Percentiles rank a stretch among this genome's conserved stretches.
Evolutionary conservation across 2,797 vertebrate species (phyloP).

Genomic region (Cyprinodon diabolis): DNA sequence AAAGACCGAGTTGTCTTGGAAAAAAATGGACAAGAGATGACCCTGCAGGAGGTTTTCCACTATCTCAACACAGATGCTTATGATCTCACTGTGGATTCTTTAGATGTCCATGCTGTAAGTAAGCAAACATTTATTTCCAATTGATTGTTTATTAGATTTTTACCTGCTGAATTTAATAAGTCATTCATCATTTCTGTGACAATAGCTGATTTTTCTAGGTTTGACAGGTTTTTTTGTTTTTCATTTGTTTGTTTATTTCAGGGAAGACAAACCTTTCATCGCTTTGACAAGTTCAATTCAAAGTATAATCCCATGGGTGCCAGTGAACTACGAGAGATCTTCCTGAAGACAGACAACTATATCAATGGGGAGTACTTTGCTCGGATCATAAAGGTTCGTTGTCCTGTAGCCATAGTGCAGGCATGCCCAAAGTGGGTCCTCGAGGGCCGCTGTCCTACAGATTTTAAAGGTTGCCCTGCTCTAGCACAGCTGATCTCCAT

Average conservation of each 20-base stretch:
- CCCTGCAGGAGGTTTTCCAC: constrained; percentile 89
- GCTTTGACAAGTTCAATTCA: constrained; percentile 98
- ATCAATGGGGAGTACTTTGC: constrained; percentile 96
- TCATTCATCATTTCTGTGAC: neutral
- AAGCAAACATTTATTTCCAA: neutral
- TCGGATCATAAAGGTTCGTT: constrained; percentile 91
- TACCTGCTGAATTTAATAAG: neutral
- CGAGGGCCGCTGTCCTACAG: no score
- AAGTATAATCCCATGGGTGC: constrained; percentile 98
- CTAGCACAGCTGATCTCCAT: no score
- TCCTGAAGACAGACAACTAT: constrained; percentile 95
- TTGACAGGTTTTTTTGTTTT: constrained; percentile 5
- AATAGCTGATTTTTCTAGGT: neutral
- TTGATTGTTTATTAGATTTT: neutral
- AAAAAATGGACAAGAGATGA: constrained; percentile 85
- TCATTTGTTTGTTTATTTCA: constrained; percentile 44
- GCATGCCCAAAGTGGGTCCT: no score
- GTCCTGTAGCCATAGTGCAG: neutral
- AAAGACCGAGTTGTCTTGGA: constrained; percentile 86
- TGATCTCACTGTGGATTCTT: constrained; percentile 95
- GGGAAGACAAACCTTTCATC: constrained; percentile 97
- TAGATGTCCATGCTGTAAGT: constrained; percentile 96
- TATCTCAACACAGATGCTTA: constrained; percentile 94
- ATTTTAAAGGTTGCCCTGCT: no score
- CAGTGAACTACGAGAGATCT: constrained; percentile 94